Evolutionary conservation across 2,888 invertebrate species (phyloP), one percentile per base, ranked within the genome.

Genomic region (Acrobasis suavella): DNA sequence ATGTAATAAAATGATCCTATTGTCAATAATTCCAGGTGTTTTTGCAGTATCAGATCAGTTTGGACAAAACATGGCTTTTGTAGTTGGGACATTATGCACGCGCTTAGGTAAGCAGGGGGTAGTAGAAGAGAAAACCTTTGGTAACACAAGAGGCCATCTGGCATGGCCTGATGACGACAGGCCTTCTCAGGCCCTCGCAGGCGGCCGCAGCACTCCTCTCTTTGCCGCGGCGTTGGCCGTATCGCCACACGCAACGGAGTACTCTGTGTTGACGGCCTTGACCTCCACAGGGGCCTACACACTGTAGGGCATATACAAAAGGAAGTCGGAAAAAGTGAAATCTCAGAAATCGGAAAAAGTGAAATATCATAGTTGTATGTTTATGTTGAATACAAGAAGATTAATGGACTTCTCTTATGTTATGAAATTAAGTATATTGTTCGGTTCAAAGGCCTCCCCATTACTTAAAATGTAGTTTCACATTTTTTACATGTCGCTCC

Each of bases 231-330:
- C 80, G 96, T 56, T n/a, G 67, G 17, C 96, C 96, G 8, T 96
- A 96, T 74, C 95, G 96, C 99, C 98, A 99, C 67, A 98, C 97
- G 87, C 99, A 99, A 75, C 97, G 96, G 63, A 99, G 91, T 71
- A 96, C 95, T 72, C 99, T 94, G 81, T 97, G 97, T 85, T 97
- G 96, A 62, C 97, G 95, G 0, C 98, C 98, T 88, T 46, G 93
- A 86, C 62, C 93, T 51, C 96, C 97, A 82, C 98, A 98, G 0
- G 94, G 91, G 22, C 97, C 97, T 71, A 96, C 95, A 83, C 98
- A 99, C 97, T 98, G 85, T 0, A 14, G n/a, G 15, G 58, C n/a
- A 17, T 7, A 22, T 16, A 22, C 32, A 32, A 5, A 3, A 22
- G 22, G n/a, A n/a, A n/a, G n/a, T n/a, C n/a, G n/a, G n/a, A n/a